Base-by-base conservation (phyloP, 2,797 vertebrate species). In the Buceros bicornis region DNA sequence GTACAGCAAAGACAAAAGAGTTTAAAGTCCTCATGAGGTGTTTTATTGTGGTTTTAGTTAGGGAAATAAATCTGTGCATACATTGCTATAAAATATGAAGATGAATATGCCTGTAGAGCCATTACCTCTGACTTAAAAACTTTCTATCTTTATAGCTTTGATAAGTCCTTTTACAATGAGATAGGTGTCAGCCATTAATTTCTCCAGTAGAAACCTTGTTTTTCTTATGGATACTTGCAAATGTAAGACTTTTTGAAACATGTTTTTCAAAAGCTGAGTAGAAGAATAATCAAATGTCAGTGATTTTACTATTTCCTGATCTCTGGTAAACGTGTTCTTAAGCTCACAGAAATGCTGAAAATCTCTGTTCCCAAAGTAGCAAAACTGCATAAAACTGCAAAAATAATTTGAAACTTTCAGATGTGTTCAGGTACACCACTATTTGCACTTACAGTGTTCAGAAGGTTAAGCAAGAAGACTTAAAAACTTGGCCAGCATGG, bases 1-100 rank as follows among this genome's bases (percentile, higher is more conserved):
- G 92, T 97, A 95, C 87, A 94, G 95, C 61, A 95, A 94, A 87
- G 84, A 87, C 81, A 88, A 73, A 94, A 73, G 64, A 71, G 64
- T 77, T 91, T 91, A 94, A 84, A 96, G 82, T 25, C 25, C n/a
- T 43, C 42, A 13, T 37, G n/a, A 89, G 33, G 31, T 83, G 14
- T 91, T 91, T 76, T 61, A 73, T 69, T 93, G 76, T 80, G 54
- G 58, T 82, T 91, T 91, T 25, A 4, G 2, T 82, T 74, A 78
- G n/a, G 73, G 65, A 91, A 83, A 47, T 65, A 79, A 94, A 91
- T 24, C 70, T 62, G 29, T 61, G 31, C 11, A 8, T 67, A 87
- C 21, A 29, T 60, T 17, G 47, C 67, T 94, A 74, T 93, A 77
- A 85, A 96, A 82, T 74, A 72, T 62, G 29, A 90, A 94, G 78